Conservation (phyloP, 2,113 vertebrate species). For the Neodontobutis hainanensis region DNA sequence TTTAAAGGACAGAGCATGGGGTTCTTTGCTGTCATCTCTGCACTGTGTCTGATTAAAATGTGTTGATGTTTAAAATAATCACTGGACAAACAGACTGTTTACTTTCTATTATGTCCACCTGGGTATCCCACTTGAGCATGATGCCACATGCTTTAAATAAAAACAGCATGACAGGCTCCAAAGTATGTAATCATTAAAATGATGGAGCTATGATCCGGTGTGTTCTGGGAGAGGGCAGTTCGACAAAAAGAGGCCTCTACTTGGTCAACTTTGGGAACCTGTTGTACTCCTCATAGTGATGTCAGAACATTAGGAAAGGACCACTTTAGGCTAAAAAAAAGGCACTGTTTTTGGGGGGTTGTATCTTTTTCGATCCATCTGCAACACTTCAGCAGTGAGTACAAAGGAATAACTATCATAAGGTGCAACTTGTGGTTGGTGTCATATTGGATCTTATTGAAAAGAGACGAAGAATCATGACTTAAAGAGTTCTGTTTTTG, state of each 20-base stretch:
- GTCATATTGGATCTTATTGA: background rate
- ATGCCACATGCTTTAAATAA: background rate
- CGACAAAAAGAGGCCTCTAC: background rate
- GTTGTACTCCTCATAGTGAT: conserved; percentile 1
- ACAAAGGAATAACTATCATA: no score
- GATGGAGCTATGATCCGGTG: background rate
- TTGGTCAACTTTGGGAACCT: background rate
- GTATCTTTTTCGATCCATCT: no score
- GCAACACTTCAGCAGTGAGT: no score
- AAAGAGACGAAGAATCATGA: background rate
- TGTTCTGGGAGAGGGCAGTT: conserved; percentile 12
- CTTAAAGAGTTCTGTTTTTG: conserved; percentile 33
- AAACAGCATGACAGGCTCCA: background rate
- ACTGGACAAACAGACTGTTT: conserved; percentile 49
- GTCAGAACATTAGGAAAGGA: conserved; percentile 25
- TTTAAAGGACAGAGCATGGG: conserved; percentile 15
- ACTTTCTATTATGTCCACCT: background rate
- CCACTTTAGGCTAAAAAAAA: conserved; percentile 10
- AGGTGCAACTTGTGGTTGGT: background rate
- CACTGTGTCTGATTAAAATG: conserved; percentile 66
- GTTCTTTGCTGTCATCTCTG: conserved; percentile 39
- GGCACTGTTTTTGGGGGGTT: no score
- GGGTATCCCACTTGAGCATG: background rate
- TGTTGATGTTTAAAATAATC: conserved; percentile 67
- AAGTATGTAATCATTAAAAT: background rate